phyloP scores from a whole-genome alignment of 2,113 vertebrate species.

The Caracal caracal region DNA sequence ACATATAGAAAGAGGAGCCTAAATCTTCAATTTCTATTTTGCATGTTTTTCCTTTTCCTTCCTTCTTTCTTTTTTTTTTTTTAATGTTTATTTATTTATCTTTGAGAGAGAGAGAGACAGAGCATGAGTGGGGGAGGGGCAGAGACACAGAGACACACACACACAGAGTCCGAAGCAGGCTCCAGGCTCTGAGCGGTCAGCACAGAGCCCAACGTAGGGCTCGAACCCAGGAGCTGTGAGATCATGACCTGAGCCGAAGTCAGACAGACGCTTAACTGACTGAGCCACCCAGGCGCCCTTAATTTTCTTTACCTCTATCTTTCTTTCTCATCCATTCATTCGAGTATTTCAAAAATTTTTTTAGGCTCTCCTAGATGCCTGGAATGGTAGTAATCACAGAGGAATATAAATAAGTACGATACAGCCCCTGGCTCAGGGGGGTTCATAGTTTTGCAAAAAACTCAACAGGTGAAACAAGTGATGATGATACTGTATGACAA shows the following conservation, averaged over 20 bases:
- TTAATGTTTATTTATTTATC: too few species aligned
- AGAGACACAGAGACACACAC: too few species aligned
- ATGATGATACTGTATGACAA: background rate
- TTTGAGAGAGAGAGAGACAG: too few species aligned
- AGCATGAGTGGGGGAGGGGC: too few species aligned
- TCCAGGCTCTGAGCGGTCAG: too few species aligned
- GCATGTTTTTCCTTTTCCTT: background rate
- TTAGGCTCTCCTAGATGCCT: background rate
- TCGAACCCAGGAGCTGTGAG: too few species aligned
- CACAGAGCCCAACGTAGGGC: too few species aligned
- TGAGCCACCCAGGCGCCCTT: too few species aligned
- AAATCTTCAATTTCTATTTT: background rate
- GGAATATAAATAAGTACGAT: background rate
- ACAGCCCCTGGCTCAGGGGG: background rate
- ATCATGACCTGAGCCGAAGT: too few species aligned
- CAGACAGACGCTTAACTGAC: too few species aligned
- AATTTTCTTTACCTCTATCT: too few species aligned
- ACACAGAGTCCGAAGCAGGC: too few species aligned
- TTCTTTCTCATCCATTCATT: background rate
- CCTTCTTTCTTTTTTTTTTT: background rate
- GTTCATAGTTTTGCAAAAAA: background rate
- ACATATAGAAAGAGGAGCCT: background rate
- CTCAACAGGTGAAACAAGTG: background rate
- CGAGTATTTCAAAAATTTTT: background rate
- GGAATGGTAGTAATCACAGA: background rate